Evolutionary conservation across 2,797 vertebrate genomes (phyloP).

Genomic region (Acropternis orthonyx): DNA sequence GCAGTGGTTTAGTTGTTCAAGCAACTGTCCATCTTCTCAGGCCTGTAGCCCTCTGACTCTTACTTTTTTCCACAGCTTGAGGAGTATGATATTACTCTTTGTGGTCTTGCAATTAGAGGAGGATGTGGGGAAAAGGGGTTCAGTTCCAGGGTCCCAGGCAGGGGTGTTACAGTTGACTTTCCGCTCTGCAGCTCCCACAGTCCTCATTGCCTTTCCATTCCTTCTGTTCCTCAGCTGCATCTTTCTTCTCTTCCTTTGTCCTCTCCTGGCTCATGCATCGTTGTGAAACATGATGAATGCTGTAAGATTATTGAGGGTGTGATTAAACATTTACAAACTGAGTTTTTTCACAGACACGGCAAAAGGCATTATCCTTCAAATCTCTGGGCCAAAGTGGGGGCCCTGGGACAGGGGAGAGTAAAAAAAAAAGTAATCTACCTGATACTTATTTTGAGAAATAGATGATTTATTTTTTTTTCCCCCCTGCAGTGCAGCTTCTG

Average conservation of each 20-base stretch:
- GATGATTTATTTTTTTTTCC: not conserved
- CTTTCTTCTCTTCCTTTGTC: not conserved
- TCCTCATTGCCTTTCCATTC: not conserved
- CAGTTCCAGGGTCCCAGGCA: not conserved
- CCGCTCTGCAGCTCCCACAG: not conserved
- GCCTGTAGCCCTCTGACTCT: not conserved
- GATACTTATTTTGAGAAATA: not conserved
- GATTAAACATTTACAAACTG: not conserved
- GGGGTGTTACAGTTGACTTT: not conserved
- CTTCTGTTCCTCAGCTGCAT: not conserved
- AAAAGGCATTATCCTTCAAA: not conserved
- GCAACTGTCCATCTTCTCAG: not conserved
- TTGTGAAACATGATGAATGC: not conserved
- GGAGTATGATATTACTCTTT: not conserved
- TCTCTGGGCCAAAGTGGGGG: not conserved
- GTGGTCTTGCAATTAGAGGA: not conserved
- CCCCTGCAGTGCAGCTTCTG: not conserved
- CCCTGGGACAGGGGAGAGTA: not conserved
- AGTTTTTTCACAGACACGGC: not conserved
- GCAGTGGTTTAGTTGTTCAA: not conserved
- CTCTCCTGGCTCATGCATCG: not conserved
- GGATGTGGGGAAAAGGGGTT: not conserved
- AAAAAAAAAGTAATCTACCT: accelerated
- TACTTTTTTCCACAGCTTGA: not conserved
- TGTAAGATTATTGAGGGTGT: not conserved